A percentile compares a stretch with the other conserved stretches of the same genome.
Evolutionary conservation across 2,888 invertebrate genomes (phyloP).

Genomic region (Mesopsocus fuscifrons): DNA sequence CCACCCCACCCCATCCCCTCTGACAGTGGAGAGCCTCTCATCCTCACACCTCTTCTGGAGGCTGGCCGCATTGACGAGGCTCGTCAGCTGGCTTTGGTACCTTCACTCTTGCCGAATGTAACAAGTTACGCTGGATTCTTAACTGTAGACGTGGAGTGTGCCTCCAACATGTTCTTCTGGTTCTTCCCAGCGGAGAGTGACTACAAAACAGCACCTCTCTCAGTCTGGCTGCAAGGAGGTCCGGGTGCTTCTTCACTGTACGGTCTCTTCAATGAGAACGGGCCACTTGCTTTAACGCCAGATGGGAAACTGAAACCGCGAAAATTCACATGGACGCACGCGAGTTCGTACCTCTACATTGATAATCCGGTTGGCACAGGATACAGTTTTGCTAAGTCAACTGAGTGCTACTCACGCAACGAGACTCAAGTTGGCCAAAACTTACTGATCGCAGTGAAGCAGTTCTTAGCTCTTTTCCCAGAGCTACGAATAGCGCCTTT

Average conservation of each 20-base stretch:
- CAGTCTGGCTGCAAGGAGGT: constrained; percentile 75
- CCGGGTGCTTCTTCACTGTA: constrained; percentile 64
- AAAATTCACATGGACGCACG: constrained; percentile 57
- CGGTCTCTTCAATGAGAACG: constrained; percentile 68
- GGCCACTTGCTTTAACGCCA: constrained; percentile 43
- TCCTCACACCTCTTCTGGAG: constrained; percentile 36
- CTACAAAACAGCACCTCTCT: constrained; percentile 32
- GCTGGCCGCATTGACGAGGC: constrained; percentile 31
- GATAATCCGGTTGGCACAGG: constrained; percentile 87
- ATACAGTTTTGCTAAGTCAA: constrained; percentile 64
- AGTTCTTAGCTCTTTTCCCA: constrained; percentile 40
- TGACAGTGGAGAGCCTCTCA: constrained; percentile 28
- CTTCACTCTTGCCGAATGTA: constrained; percentile 21
- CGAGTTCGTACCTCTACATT: constrained; percentile 67
- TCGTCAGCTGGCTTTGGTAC: constrained; percentile 1
- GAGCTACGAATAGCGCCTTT: constrained; percentile 32
- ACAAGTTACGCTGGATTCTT: constrained; percentile 40
- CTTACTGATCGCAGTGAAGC: constrained; percentile 31
- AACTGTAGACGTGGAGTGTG: constrained; percentile 34
- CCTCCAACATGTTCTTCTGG: constrained; percentile 32
- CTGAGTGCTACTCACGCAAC: constrained; percentile 55
- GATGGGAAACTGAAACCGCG: constrained; percentile 33
- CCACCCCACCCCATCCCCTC: not conserved
- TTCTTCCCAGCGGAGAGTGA: constrained; percentile 28
- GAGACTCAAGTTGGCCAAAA: constrained; percentile 44